phyloP scores from a whole-genome alignment of 2,113 vertebrate genomes.

The Ammodytes dubius region DNA sequence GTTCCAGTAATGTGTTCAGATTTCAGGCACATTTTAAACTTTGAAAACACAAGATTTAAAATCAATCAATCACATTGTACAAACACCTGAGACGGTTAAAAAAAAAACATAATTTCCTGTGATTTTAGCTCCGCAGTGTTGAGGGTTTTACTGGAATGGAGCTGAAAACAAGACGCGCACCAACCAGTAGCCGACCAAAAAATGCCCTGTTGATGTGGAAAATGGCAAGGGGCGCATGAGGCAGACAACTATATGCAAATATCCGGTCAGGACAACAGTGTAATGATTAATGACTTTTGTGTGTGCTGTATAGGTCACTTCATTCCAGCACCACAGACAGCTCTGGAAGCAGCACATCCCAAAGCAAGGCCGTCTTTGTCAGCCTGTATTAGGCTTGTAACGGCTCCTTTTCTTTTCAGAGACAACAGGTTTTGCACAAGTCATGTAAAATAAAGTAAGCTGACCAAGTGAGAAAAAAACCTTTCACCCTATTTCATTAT shows the following conservation, averaged over 20 bases:
- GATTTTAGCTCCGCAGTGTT: background rate
- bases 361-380: background rate
- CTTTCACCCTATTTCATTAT: background rate
- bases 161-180: background rate
- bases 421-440: background rate
- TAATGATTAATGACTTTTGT: slow-evolving; percentile 9
- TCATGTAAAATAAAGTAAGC: background rate
- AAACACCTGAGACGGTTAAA: too few relatives aligned
- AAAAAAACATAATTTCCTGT: background rate
- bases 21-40: too few relatives aligned
- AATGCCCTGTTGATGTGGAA: background rate
- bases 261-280: background rate
- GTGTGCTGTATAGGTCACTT: slow-evolving; percentile 16
- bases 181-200: background rate
- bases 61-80: too few relatives aligned
- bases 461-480: slow-evolving; percentile 3
- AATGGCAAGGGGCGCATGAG: background rate
- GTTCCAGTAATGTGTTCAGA: too few relatives aligned
- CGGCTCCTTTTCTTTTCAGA: background rate
- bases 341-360: background rate
- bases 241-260: background rate
- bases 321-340: background rate
- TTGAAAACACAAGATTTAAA: too few relatives aligned
- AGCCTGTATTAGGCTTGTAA: background rate
- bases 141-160: background rate